Evolutionary conservation across 2,797 vertebrate genomes (phyloP), one percentile per base, ranked within the genome.

Genomic region (Rhodeus uyekii): DNA sequence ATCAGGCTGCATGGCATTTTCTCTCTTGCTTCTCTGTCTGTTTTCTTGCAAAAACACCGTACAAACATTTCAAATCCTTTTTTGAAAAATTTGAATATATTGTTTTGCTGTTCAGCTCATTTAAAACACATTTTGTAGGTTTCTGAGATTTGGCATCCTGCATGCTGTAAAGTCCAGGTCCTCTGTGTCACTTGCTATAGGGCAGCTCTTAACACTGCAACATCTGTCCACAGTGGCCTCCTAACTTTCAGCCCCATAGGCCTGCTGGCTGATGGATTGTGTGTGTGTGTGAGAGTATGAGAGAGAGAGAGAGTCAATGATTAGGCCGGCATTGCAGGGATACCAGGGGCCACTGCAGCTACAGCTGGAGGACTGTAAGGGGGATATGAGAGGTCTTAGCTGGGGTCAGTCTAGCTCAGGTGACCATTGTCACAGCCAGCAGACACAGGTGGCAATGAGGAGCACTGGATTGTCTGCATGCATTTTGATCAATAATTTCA

Each of bases 331-430:
- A 83, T 87, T 80, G 78, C 81, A 61, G 81, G 83, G 80, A 85
- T 84, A 88, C 85, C 71, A 10, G 38, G 80, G 7, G 74, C 24
- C 67, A 84, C 29, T 10, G n/a, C 42, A 78, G 82, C 83, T 83
- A 88, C 86, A 89, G 86, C 87, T 88, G 87, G 46, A 82, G 65
- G 78, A 82, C 67, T 72, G 72, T 36, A 85, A 88, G 50, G 73
- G 80, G 69, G 79, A 71, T 83, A 73, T 67, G 53, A 72, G 16
- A 67, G 85, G 82, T 80, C 84, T 80, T 82, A 75, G 86, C 64
- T 81, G 80, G 71, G 84, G 82, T 87, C 78, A 55, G 67, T 77
- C 67, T 34, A 65, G 84, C 82, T 63, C 84, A 86, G 84, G 76
- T 82, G 76, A 81, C 32, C 42, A 71, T 22, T 46, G 55, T 68